phyloP scores from a whole-genome alignment of 2,113 vertebrate species.

The Calyptommatus sinebrachiatus region DNA sequence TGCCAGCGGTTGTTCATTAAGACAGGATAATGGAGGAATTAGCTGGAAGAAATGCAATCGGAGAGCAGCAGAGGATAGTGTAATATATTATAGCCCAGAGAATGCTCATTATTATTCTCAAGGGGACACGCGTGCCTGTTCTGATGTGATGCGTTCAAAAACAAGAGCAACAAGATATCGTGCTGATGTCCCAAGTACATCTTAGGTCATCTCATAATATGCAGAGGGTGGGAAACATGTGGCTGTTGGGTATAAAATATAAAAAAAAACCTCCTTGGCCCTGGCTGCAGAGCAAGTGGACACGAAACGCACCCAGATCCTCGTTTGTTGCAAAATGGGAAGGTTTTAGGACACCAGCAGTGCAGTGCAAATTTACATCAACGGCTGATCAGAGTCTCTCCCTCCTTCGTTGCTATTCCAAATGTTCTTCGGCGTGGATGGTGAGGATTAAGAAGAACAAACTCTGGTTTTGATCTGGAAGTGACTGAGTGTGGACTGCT shows the following conservation, averaged over 20 bases:
- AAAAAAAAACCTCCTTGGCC: not conserved
- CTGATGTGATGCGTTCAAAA: not conserved
- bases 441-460: not conserved
- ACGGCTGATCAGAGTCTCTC: no score
- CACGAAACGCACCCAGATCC: not conserved
- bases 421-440: not conserved
- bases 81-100: not conserved
- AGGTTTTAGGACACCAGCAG: not conserved
- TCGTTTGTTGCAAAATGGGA: not conserved
- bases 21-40: slow-evolving; percentile 20
- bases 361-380: not conserved
- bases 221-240: not conserved
- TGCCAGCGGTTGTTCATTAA: slow-evolving; percentile 17
- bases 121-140: fast-evolving
- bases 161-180: not conserved
- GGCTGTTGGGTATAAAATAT: not conserved
- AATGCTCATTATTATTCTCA: slow-evolving; percentile 6
- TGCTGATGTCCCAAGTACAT: not conserved
- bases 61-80: not conserved
- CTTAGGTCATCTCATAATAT: not conserved
- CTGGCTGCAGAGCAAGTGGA: not conserved
- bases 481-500: not conserved
- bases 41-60: not conserved
- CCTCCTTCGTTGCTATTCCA: not conserved
- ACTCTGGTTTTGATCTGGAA: not conserved